A percentile compares a stretch with the other conserved stretches of the same genome.
phyloP scores from a whole-genome alignment of 2,797 vertebrate genomes.

The Rhadinocentrus ornatus region DNA sequence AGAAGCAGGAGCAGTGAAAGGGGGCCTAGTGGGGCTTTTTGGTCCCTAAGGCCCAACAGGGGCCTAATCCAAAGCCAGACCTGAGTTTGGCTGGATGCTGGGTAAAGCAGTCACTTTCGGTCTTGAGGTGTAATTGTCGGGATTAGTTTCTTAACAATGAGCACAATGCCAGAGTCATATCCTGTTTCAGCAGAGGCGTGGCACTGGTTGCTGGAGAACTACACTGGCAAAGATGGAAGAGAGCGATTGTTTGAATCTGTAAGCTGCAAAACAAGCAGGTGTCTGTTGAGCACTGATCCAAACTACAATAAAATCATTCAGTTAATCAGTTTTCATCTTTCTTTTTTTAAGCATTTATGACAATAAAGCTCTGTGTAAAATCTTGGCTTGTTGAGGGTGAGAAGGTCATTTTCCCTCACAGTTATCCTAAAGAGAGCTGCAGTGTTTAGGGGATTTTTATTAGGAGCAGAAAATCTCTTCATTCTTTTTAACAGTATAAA shows the following conservation, averaged over 20 bases:
- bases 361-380: not conserved
- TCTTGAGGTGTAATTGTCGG: constrained; percentile 80
- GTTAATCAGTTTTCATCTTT: not conserved
- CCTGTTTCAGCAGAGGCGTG: constrained; percentile 78
- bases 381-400: not conserved
- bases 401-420: not conserved
- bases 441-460: not conserved
- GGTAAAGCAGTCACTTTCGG: constrained; percentile 72
- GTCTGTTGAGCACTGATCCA: constrained; percentile 16
- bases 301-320: constrained; percentile 19
- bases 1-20: constrained; percentile 25
- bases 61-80: constrained; percentile 61
- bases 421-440: not conserved
- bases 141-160: constrained; percentile 81
- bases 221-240: constrained; percentile 57
- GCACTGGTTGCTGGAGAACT: constrained; percentile 52
- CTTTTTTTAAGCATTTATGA: not conserved
- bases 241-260: constrained; percentile 48
- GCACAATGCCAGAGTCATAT: constrained; percentile 77
- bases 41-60: constrained; percentile 52
- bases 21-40: constrained; percentile 30
- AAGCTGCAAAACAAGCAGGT: constrained; percentile 31
- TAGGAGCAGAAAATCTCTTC: not conserved
- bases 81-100: constrained; percentile 59
- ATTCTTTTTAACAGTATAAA: not conserved